Percentiles rank a stretch among this genome's conserved stretches.
Conservation (phyloP, 2,113 vertebrate species). For the Alaudala cheleensis region DNA sequence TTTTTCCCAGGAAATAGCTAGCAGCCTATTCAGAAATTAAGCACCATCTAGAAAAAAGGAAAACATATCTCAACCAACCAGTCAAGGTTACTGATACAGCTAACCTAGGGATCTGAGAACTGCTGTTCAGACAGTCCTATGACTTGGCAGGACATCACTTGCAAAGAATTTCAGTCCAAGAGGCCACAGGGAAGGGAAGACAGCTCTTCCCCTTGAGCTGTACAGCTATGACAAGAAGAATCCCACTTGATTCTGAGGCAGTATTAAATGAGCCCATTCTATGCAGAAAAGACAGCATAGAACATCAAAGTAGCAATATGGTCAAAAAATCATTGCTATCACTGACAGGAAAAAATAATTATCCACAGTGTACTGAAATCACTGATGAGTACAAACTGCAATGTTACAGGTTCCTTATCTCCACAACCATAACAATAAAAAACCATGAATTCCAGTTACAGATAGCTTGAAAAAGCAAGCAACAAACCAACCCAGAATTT, state of each 20-base stretch:
- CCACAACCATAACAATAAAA: background rate
- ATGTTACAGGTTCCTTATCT: background rate
- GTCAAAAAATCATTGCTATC: background rate
- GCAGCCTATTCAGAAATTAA: background rate
- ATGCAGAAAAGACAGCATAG: background rate
- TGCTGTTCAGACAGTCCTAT: constrained; percentile 22
- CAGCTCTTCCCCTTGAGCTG: background rate
- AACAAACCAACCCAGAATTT: background rate
- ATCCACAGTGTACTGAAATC: background rate
- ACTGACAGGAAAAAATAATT: background rate
- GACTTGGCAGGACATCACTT: constrained; percentile 55
- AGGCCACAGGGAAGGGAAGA: constrained; percentile 31
- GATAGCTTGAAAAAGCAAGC: background rate
- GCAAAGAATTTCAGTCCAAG: constrained; percentile 31
- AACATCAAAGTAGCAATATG: background rate
- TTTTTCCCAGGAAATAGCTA: background rate
- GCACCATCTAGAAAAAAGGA: background rate
- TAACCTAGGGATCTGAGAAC: background rate
- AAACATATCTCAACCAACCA: background rate
- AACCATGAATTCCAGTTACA: background rate
- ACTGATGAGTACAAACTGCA: background rate
- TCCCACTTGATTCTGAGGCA: background rate
- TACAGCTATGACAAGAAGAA: background rate
- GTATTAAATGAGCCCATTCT: background rate
- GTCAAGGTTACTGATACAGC: background rate